Evolutionary conservation across 37 sponge, comb jelly and placozoan species (phyloP), one percentile per base, ranked within the genome.

Genomic region (Tethya wilhelma): DNA sequence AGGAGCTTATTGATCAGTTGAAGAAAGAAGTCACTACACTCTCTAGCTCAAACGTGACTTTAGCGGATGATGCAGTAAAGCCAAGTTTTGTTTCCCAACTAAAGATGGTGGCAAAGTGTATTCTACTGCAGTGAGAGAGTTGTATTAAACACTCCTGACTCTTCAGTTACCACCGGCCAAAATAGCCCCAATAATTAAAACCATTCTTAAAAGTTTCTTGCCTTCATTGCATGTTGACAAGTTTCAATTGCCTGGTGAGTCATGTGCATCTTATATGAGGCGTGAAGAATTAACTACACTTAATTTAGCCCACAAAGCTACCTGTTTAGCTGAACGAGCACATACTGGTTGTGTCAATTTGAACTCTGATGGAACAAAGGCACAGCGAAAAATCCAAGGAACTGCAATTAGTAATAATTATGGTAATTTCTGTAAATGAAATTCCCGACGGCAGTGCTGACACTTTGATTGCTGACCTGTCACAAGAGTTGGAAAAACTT

Each of bases 401-500:
- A 59, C 71, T 31, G 59, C 81, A 37, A 30, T 67, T 19, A 80
- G 70, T 69, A 71, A 71, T n/a, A n/a, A n/a, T n/a, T 57, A 26
- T 56, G 11, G 81, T 80, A 1, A 9, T 80, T 7, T 79, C 80
- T n/a, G 80, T 79, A 37, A 66, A 79, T 68, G 80, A 79, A 49
- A 7, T 79, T 2, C 69, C 80, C 3, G 45, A 70, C 59, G 72
- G 81, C 8, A 59, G 38, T 37, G 71, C 81, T 23, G 62, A 38
- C 23, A 53, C 39, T 34, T 55, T 68, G 28, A 60, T 73, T 28
- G 7, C 39, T 43, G 87, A 79, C 44, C 72, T 86, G 25, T 71
- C 73, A 11, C 62, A 34, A 39, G 80, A 86, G 45, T 29, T 86
- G n/a, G 38, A 86, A 26, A 77, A 64, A 14, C 34, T 79, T 33